Percentiles rank a stretch among this genome's conserved stretches.
Conservation (phyloP, 2,113 vertebrate species). For the Otis tarda region DNA sequence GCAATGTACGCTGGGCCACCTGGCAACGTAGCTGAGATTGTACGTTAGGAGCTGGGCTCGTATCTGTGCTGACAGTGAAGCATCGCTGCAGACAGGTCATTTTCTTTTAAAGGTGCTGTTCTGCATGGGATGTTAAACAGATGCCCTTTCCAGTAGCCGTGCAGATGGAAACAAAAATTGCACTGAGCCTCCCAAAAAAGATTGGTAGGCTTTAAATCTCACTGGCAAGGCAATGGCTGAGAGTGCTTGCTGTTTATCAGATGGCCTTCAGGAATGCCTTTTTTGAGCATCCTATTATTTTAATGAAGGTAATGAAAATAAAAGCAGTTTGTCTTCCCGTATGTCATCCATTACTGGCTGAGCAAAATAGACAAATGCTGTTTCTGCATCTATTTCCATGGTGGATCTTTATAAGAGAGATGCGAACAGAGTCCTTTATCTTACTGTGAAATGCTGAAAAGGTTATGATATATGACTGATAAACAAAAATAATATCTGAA, state of each 20-base stretch:
- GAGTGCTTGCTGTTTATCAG: background rate
- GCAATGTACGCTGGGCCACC: background rate
- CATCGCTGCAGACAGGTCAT: background rate
- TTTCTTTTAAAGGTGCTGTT: background rate
- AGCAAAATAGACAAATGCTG: background rate
- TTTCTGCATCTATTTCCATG: background rate
- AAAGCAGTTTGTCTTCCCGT: background rate
- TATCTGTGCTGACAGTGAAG: background rate
- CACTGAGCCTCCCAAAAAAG: background rate
- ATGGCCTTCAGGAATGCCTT: background rate
- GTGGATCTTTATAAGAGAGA: background rate
- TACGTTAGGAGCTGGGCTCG: fast-evolving
- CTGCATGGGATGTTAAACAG: background rate
- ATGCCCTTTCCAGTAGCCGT: background rate
- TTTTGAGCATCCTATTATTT: background rate
- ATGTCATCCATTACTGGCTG: background rate
- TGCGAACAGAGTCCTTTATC: background rate
- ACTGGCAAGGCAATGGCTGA: background rate
- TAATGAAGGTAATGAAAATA: background rate
- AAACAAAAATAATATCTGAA: background rate
- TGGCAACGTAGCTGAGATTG: background rate
- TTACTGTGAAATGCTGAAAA: background rate
- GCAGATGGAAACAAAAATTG: background rate
- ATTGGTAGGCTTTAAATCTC: background rate
- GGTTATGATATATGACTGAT: background rate